These are phyloP conservation scores for Lagopus muta DNA, from an alignment of 2,113 vertebrate genomes.

Conservation along the genomic window DNA sequence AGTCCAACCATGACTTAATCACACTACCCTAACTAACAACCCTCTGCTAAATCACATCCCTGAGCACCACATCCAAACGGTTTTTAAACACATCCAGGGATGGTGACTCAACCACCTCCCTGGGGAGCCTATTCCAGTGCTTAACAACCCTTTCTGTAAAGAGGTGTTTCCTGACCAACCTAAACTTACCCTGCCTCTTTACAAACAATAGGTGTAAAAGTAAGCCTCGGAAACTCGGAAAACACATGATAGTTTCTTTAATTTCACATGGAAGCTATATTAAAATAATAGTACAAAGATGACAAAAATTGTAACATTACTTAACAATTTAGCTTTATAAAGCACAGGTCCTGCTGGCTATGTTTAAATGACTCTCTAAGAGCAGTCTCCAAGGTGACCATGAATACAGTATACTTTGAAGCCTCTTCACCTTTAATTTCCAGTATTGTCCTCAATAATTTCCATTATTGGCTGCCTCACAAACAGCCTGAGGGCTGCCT, in stretches of 20 bases:
- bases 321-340: background rate
- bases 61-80: too few relatives aligned
- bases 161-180: too few relatives aligned
- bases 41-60: too few relatives aligned
- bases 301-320: background rate
- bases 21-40: too few relatives aligned
- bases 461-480: background rate
- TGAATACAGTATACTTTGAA: background rate
- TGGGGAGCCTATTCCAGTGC: too few relatives aligned
- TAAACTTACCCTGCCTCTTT: too few relatives aligned
- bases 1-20: too few relatives aligned
- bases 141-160: too few relatives aligned
- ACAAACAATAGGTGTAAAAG: background rate
- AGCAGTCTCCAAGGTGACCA: background rate
- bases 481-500: background rate
- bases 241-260: background rate
- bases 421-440: background rate
- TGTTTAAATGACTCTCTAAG: background rate
- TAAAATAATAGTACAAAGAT: background rate
- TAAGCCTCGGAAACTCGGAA: background rate
- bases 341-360: background rate
- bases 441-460: background rate
- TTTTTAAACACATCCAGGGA: too few relatives aligned
- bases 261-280: background rate
- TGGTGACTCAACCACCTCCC: too few relatives aligned